These are phyloP conservation scores for Drosophila macrothrix DNA, from an alignment of 2,888 invertebrate species.

Conservation along the genomic window DNA sequence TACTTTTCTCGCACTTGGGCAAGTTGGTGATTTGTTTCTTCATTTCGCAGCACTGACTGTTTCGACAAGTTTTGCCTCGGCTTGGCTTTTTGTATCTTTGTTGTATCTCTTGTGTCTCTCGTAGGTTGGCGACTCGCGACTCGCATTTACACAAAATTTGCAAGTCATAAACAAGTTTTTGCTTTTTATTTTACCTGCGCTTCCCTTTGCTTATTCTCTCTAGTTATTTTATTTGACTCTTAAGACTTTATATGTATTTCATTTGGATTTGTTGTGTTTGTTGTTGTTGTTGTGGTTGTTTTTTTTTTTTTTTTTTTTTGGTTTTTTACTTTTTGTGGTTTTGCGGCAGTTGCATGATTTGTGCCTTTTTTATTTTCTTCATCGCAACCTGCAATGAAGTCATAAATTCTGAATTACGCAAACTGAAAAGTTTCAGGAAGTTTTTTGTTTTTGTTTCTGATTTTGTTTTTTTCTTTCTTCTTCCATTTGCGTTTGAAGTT, in stretches of 20 bases:
- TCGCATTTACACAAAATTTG: conserved; percentile 72
- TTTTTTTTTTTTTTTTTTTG: background rate
- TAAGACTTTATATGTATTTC: conserved; percentile 33
- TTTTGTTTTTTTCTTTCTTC: conserved; percentile 7
- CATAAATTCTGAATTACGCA: conserved; percentile 72
- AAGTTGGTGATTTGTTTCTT: conserved; percentile 59
- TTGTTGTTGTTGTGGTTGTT: no score
- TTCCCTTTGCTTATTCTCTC: conserved; percentile 30
- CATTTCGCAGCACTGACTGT: conserved; percentile 32
- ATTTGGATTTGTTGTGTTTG: conserved; percentile 34
- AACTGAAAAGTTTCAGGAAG: conserved; percentile 50
- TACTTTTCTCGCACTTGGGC: conserved; percentile 18
- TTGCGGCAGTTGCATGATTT: conserved; percentile 52
- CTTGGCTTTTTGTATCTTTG: conserved; percentile 17
- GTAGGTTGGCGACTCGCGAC: conserved; percentile 37
- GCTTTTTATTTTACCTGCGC: conserved; percentile 69
- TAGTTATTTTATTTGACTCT: conserved; percentile 24
- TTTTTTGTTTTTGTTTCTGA: conserved; percentile 23
- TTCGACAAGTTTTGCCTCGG: conserved; percentile 58
- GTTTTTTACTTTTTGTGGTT: conserved; percentile 11
- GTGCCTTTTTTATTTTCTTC: conserved; percentile 28
- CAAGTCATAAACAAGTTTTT: conserved; percentile 82
- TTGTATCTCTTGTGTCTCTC: conserved; percentile 24
- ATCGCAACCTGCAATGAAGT: conserved; percentile 61
- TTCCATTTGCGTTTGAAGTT: conserved; percentile 20